Conservation (phyloP, 2,888 invertebrate genomes). For the Perithous albicinctus region DNA sequence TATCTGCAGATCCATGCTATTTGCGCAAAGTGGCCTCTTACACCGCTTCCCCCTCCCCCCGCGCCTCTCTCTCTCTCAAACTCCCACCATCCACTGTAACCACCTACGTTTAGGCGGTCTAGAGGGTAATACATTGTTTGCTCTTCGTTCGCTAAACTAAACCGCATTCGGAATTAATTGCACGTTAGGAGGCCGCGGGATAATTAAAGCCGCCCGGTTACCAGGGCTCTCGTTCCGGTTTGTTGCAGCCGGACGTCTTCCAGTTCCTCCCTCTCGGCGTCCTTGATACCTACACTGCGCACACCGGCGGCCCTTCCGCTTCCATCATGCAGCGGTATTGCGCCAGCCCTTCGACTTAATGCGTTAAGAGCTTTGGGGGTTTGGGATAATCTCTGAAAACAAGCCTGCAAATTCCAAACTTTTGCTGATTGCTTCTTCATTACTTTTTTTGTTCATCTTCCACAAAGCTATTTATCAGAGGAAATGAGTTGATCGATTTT, state of each 20-base stretch:
- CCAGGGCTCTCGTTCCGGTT: constrained; percentile 72
- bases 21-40: constrained; percentile 81
- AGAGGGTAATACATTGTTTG: constrained; percentile 81
- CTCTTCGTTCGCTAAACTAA: constrained; percentile 82
- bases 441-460: background rate
- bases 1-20: constrained; percentile 81
- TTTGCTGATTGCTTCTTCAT: background rate
- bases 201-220: constrained; percentile 81
- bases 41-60: no score
- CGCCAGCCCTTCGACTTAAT: background rate
- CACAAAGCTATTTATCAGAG: no score
- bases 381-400: background rate
- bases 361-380: background rate
- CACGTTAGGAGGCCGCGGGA: constrained; percentile 81
- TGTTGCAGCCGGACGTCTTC: constrained; percentile 75
- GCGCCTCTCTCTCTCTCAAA: constrained; percentile 41
- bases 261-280: constrained; percentile 44
- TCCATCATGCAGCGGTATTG: background rate
- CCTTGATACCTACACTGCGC: constrained; percentile 19
- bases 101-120: constrained; percentile 79
- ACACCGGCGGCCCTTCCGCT: background rate
- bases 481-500: no score
- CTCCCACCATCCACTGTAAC: constrained; percentile 72
- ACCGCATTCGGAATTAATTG: constrained; percentile 83
- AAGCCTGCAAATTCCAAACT: background rate